Percentiles rank a stretch among this genome's conserved stretches.
Conservation (phyloP, 1,140 invertebrate species). For the Solenopsis fugax region DNA sequence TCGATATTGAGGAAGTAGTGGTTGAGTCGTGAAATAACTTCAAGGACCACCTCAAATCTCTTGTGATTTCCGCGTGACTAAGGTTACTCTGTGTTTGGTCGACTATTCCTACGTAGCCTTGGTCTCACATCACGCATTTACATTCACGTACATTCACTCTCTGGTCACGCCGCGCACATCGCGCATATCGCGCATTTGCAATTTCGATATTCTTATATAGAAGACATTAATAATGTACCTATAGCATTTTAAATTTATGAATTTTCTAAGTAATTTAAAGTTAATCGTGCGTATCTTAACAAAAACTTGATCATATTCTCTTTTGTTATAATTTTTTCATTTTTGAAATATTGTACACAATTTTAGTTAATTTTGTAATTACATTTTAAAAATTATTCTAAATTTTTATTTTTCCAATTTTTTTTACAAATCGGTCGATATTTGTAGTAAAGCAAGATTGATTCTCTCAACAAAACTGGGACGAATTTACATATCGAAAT, state of each 20-base stretch:
- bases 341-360: neutral
- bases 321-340: neutral
- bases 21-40: slow-evolving; percentile 64
- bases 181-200: slow-evolving; percentile 10
- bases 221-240: neutral
- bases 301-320: neutral
- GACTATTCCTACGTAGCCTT: slow-evolving; percentile 77
- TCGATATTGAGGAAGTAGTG: slow-evolving; percentile 13
- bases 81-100: slow-evolving; percentile 66
- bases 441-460: neutral
- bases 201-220: slow-evolving; percentile 45
- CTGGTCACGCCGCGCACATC: slow-evolving; percentile 49
- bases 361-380: neutral
- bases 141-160: slow-evolving; percentile 70
- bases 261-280: slow-evolving; percentile 5
- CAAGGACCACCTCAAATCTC: slow-evolving; percentile 68
- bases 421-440: neutral
- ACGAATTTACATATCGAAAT: slow-evolving; percentile 44
- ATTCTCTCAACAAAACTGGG: neutral
- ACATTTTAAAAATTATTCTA: neutral
- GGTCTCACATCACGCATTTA: slow-evolving; percentile 71
- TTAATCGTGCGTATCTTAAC: neutral
- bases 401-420: neutral
- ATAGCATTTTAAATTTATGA: neutral
- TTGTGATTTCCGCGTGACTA: slow-evolving; percentile 75